A percentile compares a stretch with the other conserved stretches of the same genome.
Conservation (phyloP, 1,140 invertebrate species). For the Halictus rubicundus region DNA sequence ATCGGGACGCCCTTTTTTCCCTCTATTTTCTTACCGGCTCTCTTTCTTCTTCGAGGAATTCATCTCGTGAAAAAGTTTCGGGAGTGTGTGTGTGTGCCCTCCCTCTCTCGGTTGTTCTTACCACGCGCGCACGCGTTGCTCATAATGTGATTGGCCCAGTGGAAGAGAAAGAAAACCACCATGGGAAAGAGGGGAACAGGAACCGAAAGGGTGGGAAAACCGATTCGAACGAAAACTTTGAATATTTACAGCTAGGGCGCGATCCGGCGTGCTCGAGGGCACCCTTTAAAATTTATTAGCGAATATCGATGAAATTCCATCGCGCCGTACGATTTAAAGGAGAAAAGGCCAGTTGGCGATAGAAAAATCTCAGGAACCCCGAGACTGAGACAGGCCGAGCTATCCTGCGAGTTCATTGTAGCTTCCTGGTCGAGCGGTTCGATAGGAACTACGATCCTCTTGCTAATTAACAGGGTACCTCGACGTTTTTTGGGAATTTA, state of each 20-base stretch:
- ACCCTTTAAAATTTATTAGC: conserved; percentile 64
- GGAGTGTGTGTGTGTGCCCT: neutral
- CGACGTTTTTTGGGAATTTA: too few species aligned
- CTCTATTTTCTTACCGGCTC: neutral
- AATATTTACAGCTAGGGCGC: conserved; percentile 64
- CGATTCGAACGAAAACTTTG: conserved; percentile 64
- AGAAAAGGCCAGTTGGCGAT: neutral
- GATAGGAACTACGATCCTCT: neutral
- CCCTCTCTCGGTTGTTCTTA: conserved; percentile 45
- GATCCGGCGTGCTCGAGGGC: conserved; percentile 28
- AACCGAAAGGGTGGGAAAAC: conserved; percentile 28
- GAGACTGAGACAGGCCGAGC: neutral
- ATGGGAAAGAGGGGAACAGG: neutral
- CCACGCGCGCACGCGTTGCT: conserved; percentile 14
- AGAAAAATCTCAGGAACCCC: conserved; percentile 25
- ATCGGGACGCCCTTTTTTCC: conserved; percentile 17
- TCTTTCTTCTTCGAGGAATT: conserved; percentile 35
- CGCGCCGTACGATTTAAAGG: conserved; percentile 38
- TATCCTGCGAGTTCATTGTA: conserved; percentile 37
- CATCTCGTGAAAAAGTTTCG: conserved; percentile 54
- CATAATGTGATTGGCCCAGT: conserved; percentile 29
- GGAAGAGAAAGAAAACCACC: conserved; percentile 19
- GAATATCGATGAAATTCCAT: conserved; percentile 66
- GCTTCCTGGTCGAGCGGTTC: conserved; percentile 17
- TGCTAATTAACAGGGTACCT: neutral